Evolutionary conservation across 2,797 vertebrate species (phyloP), one percentile per base, ranked within the genome.

Genomic region (Microctenopoma steveboyesi): DNA sequence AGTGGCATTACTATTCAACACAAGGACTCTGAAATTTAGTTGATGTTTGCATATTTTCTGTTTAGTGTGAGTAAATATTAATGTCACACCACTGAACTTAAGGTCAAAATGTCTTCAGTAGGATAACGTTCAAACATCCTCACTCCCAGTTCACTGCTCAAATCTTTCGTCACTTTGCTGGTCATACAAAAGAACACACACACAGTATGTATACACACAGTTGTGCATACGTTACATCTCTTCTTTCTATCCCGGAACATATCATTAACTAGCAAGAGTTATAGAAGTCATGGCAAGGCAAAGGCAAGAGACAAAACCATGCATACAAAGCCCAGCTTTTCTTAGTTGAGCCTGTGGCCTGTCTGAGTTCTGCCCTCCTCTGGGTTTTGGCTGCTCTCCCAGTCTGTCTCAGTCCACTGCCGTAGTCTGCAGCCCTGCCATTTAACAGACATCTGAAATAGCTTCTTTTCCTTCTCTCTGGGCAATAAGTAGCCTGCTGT

Each of bases 1-100:
- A 85, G 78, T 80, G 77, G 69, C 74, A 87, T 90, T 82, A 89
- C 89, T 89, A 92, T 88, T 91, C 81, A 83, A 40, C 50, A 42
- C 77, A 67, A 56, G 2, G 62, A 78, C 61, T 71, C 33, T 57
- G 49, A 67, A 87, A 81, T 27, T 86, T 83, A 59, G 63, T 82
- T 77, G 74, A 57, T 71, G 58, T 84, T 81, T 69, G 27, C 25
- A 69, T 57, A 78, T 64, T 76, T 62, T 63, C 72, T 63, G 28
- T 54, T 16, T 39, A 22, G 37, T 42, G 50, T 50, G 27, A 51
- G 52, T 64, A 59, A 43, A 46, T 30, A 49, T n/a, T n/a, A 50
- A 43, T 68, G 78, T 75, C 66, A 67, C 55, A 47, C 47, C 10
- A 15, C 37, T 28, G 69, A 47, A 37, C 27, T 18, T 25, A 16